Evolutionary conservation across 2,888 invertebrate species (phyloP).

Genomic region (Mythimna albipuncta): DNA sequence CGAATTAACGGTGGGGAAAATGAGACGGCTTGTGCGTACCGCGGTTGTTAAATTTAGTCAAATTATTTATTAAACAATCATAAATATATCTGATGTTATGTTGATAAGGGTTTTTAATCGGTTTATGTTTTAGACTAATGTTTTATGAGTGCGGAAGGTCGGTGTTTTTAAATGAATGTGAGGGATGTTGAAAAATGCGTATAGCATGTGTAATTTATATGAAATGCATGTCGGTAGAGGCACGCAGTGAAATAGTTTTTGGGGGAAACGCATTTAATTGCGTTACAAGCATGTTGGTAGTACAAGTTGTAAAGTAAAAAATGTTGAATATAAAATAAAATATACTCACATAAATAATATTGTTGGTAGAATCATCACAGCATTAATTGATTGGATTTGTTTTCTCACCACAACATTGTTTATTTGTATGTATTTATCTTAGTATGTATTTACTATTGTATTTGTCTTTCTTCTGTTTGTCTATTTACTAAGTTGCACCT

Average conservation of each 20-base stretch:
- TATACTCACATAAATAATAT: background rate
- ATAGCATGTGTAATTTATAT: slow-evolving; percentile 6
- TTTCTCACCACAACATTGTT: too few species aligned
- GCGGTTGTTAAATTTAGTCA: slow-evolving; percentile 51
- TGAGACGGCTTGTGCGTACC: slow-evolving; percentile 40
- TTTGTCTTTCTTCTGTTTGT: too few species aligned
- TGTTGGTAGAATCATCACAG: too few species aligned
- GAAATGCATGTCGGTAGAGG: background rate
- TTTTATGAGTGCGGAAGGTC: slow-evolving; percentile 17
- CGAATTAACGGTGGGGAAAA: slow-evolving; percentile 55
- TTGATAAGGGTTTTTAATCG: slow-evolving; percentile 49
- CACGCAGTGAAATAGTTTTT: background rate
- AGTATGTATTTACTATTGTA: too few species aligned
- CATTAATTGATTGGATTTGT: too few species aligned
- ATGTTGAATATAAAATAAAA: background rate
- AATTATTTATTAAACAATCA: slow-evolving; percentile 55
- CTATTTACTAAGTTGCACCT: too few species aligned
- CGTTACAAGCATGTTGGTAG: background rate
- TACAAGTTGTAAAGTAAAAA: background rate
- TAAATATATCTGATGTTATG: slow-evolving; percentile 50
- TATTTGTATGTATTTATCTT: too few species aligned
- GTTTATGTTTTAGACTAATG: slow-evolving; percentile 41
- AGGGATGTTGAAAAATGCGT: slow-evolving; percentile 31
- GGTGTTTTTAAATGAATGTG: slow-evolving; percentile 6
- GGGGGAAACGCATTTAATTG: background rate